phyloP scores from a whole-genome alignment of 2,113 vertebrate species.

The Antennarius striatus region DNA sequence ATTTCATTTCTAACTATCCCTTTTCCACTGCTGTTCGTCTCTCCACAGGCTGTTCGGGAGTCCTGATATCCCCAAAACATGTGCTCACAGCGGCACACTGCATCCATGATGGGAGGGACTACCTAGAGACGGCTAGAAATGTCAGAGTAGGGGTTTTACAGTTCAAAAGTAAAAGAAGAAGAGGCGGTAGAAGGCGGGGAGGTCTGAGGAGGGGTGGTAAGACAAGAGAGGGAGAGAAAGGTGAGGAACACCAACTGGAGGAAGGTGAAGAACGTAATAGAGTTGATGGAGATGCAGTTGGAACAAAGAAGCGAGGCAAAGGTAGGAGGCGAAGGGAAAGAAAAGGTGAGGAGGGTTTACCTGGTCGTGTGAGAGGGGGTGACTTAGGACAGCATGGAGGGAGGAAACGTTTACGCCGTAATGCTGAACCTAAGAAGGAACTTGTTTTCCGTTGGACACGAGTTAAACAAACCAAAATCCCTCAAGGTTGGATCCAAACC shows the following conservation, averaged over 20 bases:
- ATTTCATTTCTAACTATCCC: slow-evolving; percentile 86
- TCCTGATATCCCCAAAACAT: slow-evolving; percentile 86
- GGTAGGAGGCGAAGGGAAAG: slow-evolving; percentile 29
- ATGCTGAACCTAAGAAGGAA: slow-evolving; percentile 45
- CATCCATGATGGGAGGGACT: slow-evolving; percentile 86
- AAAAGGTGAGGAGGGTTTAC: slow-evolving; percentile 4
- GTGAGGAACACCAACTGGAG: slow-evolving; percentile 5
- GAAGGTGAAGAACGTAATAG: slow-evolving; percentile 36
- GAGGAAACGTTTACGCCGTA: slow-evolving; percentile 37
- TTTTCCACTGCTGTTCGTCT: slow-evolving; percentile 90
- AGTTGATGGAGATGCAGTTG: slow-evolving; percentile 5
- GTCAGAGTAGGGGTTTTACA: slow-evolving; percentile 88
- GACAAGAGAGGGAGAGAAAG: neutral
- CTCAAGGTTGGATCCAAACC: slow-evolving; percentile 86
- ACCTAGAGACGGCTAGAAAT: slow-evolving; percentile 79
- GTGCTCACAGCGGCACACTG: slow-evolving; percentile 93
- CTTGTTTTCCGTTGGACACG: slow-evolving; percentile 90
- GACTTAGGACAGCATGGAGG: neutral
- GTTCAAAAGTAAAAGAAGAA: slow-evolving; percentile 73
- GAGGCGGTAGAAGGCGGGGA: slow-evolving; percentile 33
- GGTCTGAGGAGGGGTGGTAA: slow-evolving; percentile 22
- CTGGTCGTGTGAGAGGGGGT: neutral
- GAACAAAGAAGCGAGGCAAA: slow-evolving; percentile 12
- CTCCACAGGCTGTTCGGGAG: slow-evolving; percentile 90
- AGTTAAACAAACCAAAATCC: slow-evolving; percentile 86